Evolutionary conservation across 2,113 vertebrate species (phyloP).

Genomic region (Chrysochloris asiatica): DNA sequence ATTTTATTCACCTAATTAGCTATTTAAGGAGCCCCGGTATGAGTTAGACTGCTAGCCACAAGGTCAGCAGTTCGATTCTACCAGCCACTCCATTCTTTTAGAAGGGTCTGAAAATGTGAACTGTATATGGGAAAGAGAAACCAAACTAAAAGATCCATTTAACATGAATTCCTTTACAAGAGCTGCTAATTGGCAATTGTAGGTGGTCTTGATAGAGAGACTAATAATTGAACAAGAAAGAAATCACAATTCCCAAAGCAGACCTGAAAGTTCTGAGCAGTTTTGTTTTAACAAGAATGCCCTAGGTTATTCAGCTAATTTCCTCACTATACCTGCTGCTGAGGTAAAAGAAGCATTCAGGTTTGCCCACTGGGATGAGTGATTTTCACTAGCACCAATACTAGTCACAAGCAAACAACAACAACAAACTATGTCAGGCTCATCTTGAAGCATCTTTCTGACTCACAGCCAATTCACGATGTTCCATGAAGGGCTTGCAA

Average conservation of each 20-base stretch:
- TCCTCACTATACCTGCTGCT: not conserved
- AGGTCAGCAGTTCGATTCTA: too few species aligned
- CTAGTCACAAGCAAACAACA: conserved; percentile 23
- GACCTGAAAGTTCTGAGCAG: not conserved
- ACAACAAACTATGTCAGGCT: conserved; percentile 60
- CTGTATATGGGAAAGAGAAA: not conserved
- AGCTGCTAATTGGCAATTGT: conserved; percentile 58
- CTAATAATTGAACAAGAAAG: conserved; percentile 56
- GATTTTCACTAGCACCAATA: conserved; percentile 5
- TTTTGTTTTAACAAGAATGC: not conserved
- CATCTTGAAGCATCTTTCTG: conserved; percentile 60
- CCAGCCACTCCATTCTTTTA: too few species aligned
- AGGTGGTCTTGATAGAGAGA: conserved; percentile 69
- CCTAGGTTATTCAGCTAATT: not conserved
- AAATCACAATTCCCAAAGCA: conserved; percentile 50
- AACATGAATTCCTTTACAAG: conserved; percentile 57
- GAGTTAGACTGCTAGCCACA: too few species aligned
- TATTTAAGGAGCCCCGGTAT: too few species aligned
- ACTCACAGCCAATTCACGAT: conserved; percentile 63
- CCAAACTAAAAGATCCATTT: conserved; percentile 18
- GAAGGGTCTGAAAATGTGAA: conserved; percentile 35
- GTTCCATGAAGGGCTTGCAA: conserved; percentile 73
- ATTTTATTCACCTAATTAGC: not conserved
- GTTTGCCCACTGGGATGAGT: not conserved
- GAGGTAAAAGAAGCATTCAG: not conserved